phyloP scores from a whole-genome alignment of 2,113 vertebrate genomes.

The Platycercus adscitus region DNA sequence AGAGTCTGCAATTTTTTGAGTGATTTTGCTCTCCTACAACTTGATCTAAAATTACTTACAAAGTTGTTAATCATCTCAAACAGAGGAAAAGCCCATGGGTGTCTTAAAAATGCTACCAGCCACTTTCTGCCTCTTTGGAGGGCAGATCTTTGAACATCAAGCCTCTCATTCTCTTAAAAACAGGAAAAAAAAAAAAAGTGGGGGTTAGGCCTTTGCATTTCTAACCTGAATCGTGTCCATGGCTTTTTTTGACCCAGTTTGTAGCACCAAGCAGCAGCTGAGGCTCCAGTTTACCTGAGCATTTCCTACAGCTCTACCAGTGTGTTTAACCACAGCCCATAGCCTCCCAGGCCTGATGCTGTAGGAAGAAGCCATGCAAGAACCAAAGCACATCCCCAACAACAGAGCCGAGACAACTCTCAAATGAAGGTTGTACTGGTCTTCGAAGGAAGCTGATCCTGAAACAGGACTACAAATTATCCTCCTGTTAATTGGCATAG shows the following conservation, averaged over 20 bases:
- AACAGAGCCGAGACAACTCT: background rate
- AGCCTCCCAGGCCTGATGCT: background rate
- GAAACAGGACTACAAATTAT: background rate
- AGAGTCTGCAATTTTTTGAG: background rate
- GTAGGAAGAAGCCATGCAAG: background rate
- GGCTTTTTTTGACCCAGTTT: background rate
- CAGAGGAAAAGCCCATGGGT: background rate
- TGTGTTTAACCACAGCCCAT: background rate
- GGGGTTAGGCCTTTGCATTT: background rate
- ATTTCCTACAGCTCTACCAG: fast-evolving
- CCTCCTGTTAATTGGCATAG: background rate
- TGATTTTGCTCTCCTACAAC: background rate
- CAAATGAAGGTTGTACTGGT: background rate
- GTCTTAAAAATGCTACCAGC: background rate
- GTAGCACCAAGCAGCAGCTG: background rate
- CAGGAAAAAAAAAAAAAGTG: fast-evolving
- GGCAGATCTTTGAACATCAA: background rate
- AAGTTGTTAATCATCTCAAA: background rate
- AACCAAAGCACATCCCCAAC: background rate
- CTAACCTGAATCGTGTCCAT: background rate
- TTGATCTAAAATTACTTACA: background rate
- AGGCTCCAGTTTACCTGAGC: background rate
- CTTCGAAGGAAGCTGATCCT: background rate
- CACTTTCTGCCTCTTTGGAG: background rate
- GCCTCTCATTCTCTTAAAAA: background rate